Evolutionary conservation across 2,888 invertebrate genomes (phyloP).

Genomic region (Stegana nigrithorax): DNA sequence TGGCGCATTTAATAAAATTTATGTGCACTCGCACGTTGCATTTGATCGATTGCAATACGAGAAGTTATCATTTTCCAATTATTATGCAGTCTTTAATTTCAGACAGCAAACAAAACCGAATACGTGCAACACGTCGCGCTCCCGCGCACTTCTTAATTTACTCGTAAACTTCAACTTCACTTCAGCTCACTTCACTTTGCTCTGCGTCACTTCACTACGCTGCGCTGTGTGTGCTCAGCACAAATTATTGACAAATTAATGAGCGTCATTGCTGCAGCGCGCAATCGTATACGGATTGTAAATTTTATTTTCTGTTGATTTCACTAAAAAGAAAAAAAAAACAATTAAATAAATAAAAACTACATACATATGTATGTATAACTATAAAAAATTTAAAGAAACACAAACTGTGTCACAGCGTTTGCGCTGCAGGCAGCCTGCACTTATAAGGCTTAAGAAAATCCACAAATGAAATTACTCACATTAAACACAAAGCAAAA

Average conservation of each 20-base stretch:
- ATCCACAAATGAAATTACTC: too few relatives aligned
- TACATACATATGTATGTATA: not conserved
- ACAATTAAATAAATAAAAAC: not conserved
- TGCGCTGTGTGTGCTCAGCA: not conserved
- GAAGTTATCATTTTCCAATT: constrained; percentile 60
- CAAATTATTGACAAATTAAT: constrained; percentile 54
- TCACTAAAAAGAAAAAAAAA: constrained; percentile 8
- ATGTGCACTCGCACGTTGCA: constrained; percentile 30
- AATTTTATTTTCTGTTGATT: constrained; percentile 18
- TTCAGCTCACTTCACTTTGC: not conserved
- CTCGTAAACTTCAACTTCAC: not conserved
- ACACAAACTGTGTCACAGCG: constrained; percentile 11
- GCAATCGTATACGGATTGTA: not conserved
- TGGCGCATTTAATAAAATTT: constrained; percentile 44
- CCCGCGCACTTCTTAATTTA: too few relatives aligned
- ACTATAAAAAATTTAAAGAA: too few relatives aligned
- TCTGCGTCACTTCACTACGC: too few relatives aligned
- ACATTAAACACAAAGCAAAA: not conserved
- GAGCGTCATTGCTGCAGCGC: constrained; percentile 27
- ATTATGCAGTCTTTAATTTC: constrained; percentile 40
- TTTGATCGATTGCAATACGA: constrained; percentile 48
- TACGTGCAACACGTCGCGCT: too few relatives aligned
- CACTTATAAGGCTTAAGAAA: not conserved
- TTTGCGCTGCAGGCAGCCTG: not conserved
- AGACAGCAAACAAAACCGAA: constrained; percentile 23